Evolutionary conservation across 1,140 invertebrate species (phyloP), one percentile per base, ranked within the genome.

Genomic region (Caenorhabditis briggsae): DNA sequence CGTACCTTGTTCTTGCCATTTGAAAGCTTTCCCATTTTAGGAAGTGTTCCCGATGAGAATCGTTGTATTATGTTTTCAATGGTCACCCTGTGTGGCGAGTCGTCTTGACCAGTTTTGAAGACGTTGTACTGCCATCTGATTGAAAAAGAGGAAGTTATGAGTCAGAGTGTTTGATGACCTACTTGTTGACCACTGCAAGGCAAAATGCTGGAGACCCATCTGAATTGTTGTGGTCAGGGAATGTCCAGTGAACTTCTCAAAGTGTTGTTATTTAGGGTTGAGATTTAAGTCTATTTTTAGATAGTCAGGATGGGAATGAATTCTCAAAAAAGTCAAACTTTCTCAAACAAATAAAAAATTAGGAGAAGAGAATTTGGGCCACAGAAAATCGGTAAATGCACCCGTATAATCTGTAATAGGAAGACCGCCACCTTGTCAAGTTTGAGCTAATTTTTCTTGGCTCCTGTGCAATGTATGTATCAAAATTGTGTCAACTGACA

Each of bases 51-150:
- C 33, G 70, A 78, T 6, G 70, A 78, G 46, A 78, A 78, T 78
- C 70, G 16, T 50, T 78, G 70, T 20, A 83, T 59, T 2, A 92
- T 89, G 83, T 92, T 74, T 46, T 91, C 90, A 50, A 92, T 87
- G 8, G 90, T 92, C 41, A 92, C 23, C 25, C 91, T 83, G 55
- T 90, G 83, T 5, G 87, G 85, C 18, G 90, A 89, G 82, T 92
- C 91, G 5, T 86, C 55, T 59, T 88, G 84, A 14, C 91, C 91
- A 2, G 90, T 91, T 86, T 92, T 92, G 82, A 92, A 92, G 8
- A 92, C 89, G 86, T 92, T 92, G 84, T 92, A 92, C 83, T 92
- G 91, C 90, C 90, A 91, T n/a, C 86, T 84, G n/a, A 59, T 55
- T 46, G 25, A 20, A n/a, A 18, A 50, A 43, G 20, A 25, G 23